These are phyloP conservation scores for Aphelenchoides fujianensis DNA, from an alignment of 1,140 invertebrate species.

Conservation along the genomic window DNA sequence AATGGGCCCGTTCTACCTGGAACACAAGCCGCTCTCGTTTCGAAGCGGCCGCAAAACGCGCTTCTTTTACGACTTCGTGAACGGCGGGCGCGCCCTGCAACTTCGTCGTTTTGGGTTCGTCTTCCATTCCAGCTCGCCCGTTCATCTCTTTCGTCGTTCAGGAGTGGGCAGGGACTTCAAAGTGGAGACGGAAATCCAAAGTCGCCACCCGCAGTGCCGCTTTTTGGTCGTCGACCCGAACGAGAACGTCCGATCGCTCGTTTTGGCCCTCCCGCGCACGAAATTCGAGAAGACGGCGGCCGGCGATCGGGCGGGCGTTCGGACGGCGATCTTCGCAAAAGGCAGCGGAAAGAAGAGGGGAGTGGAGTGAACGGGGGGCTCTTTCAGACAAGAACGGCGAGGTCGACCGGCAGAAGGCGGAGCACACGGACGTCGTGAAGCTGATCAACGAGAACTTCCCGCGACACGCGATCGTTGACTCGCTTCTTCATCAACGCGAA, in stretches of 20 bases:
- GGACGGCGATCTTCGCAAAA: not conserved
- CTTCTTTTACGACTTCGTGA: not conserved
- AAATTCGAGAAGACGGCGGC: not conserved
- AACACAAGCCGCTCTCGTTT: not conserved
- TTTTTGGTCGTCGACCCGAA: not conserved
- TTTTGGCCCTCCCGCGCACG: not conserved
- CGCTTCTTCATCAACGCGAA: constrained; percentile 1
- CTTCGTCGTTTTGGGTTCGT: not conserved
- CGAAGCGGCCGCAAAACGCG: not conserved
- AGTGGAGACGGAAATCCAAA: not conserved
- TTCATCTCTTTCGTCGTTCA: not conserved
- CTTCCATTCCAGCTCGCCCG: not conserved
- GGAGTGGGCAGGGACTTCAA: not conserved
- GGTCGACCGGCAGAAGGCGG: not conserved
- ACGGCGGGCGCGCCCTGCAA: not conserved
- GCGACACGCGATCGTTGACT: not conserved
- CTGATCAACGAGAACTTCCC: not conserved
- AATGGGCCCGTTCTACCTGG: not conserved
- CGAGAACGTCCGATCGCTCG: not conserved
- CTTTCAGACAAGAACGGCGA: not conserved
- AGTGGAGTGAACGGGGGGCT: too few relatives aligned
- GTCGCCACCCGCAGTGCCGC: not conserved
- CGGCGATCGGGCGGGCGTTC: not conserved
- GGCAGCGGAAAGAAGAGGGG: not conserved
- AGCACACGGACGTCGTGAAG: not conserved